Evolutionary conservation across 37 sponge, comb jelly and placozoan species (phyloP).

Genomic region (Bolinopsis microptera): DNA sequence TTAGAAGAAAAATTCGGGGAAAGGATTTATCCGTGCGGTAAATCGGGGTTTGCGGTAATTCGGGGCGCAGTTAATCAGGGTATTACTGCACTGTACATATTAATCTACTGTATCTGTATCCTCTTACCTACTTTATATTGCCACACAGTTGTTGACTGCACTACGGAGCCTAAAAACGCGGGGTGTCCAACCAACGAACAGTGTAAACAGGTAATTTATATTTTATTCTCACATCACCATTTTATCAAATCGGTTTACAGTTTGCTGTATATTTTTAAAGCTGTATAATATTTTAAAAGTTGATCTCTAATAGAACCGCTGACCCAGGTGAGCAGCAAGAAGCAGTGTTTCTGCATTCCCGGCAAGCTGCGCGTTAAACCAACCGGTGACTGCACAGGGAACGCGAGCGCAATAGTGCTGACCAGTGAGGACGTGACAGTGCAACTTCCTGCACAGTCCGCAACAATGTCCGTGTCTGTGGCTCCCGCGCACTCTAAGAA

Average conservation of each 20-base stretch:
- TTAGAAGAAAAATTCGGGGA: no score
- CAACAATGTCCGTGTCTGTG: not conserved
- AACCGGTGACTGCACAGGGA: constrained; percentile 37
- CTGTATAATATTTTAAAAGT: no score
- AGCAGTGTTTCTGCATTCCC: constrained; percentile 24
- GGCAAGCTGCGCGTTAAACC: constrained; percentile 21
- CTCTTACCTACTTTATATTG: no score
- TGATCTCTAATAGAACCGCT: no score
- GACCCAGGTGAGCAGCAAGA: not conserved
- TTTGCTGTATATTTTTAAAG: no score
- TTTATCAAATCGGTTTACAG: no score
- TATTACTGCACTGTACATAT: no score
- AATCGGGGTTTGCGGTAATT: no score
- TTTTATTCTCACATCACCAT: no score
- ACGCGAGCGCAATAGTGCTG: not conserved
- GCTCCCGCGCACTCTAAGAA: constrained; percentile 28
- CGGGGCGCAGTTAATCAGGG: no score
- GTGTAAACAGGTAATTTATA: not conserved
- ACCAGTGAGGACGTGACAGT: constrained; percentile 41
- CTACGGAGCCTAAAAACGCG: not conserved
- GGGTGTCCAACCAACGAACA: constrained; percentile 26
- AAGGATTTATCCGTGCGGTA: no score
- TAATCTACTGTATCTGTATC: no score
- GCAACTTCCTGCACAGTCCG: not conserved
- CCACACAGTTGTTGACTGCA: constrained; percentile 30